Evolutionary conservation across 1,140 invertebrate species (phyloP), one percentile per base, ranked within the genome.

Genomic region (Hycleus phaleratus): DNA sequence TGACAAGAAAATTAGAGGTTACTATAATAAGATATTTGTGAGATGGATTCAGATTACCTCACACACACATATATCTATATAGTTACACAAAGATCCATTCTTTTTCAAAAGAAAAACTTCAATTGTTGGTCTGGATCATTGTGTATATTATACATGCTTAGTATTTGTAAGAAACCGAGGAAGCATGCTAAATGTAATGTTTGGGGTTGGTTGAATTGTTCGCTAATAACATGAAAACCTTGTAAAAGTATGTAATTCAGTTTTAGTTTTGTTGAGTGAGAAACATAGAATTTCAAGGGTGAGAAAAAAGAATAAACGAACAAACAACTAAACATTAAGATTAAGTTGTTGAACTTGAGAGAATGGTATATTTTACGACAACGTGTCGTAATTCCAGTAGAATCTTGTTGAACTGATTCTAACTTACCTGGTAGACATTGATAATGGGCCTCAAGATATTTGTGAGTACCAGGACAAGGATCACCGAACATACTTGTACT

Each of bases 381-480:
- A 45, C 43, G 25, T 53, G 51, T 53, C 46, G 51, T 53, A 53
- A 53, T 40, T 53, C 42, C 26, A 53, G 40, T 53, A 53, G 51
- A 53, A 53, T 53, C 51, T 53, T 53, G 51, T 53, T 45, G 51
- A 53, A 53, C 42, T 53, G 56, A 39, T 59, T 56, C 55, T 58
- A 74, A 78, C 81, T 85, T 82, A 91, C 90, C 89, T 75, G 88
- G 86, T 60, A 89, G 81, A 79, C 94, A 97, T 71, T 91, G 88
- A 78, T 95, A 97, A 75, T 96, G 93, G 40, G 93, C 93, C 80
- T 97, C 94, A 47, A 97, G 81, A 78, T 97, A 97, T 77, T 97
- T 97, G 65, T 88, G 81, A 39, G 95, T 97, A 60, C 88, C 92
- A 24, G 89, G 88, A 77, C 95, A 97, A 40, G 93, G 93, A 78